These are phyloP conservation scores for Campoletis raptor DNA, from an alignment of 2,888 invertebrate genomes.

Conservation along the genomic window DNA sequence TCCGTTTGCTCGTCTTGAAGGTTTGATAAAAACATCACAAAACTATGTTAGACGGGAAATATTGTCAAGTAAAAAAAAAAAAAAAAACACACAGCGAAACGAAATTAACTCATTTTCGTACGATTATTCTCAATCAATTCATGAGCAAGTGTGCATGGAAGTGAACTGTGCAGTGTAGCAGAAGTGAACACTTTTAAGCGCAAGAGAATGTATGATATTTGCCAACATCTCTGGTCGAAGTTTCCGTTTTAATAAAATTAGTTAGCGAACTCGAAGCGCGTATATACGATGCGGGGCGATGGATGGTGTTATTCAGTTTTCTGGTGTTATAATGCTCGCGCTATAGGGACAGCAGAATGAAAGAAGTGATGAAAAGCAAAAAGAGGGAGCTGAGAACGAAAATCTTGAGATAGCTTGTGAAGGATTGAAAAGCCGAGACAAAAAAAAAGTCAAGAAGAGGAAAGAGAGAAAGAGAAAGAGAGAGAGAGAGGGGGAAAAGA, in stretches of 20 bases:
- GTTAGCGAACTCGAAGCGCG: constrained; percentile 75
- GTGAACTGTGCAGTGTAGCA: neutral
- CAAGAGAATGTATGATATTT: constrained; percentile 39
- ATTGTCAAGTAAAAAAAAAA: neutral
- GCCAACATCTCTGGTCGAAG: constrained; percentile 49
- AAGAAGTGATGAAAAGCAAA: constrained; percentile 39
- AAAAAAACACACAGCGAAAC: neutral
- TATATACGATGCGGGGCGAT: constrained; percentile 75
- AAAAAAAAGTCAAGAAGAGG: neutral
- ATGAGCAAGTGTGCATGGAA: neutral
- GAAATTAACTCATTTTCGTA: neutral
- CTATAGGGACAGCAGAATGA: constrained; percentile 43
- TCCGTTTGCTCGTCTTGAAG: neutral
- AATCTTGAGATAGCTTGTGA: constrained; percentile 11
- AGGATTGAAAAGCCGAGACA: constrained; percentile 11
- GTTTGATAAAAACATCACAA: neutral
- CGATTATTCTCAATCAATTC: constrained; percentile 32
- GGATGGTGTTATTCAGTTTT: constrained; percentile 70
- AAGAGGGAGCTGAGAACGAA: neutral
- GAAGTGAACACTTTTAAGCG: neutral
- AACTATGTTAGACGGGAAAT: neutral
- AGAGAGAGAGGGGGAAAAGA: constrained; percentile 7
- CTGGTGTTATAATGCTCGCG: constrained; percentile 13
- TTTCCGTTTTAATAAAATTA: constrained; percentile 79
- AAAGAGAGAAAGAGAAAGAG: constrained; percentile 22